Base-by-base conservation (phyloP, 2,797 vertebrate genomes). In the Xyrichtys novacula region DNA sequence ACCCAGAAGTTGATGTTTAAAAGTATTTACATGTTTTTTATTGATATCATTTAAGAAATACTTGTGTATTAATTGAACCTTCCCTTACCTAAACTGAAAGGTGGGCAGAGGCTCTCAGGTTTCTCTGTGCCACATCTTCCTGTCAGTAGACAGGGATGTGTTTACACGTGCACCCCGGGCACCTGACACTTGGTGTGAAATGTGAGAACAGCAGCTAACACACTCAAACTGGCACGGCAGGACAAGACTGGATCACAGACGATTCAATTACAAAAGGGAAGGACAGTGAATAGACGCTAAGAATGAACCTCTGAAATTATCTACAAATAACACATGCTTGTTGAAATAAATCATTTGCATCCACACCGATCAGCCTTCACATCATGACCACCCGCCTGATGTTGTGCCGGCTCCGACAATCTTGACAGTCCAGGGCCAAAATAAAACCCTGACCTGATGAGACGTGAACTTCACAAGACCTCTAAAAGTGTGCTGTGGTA, bases 131-230 rank as follows among this genome's bases (percentile, higher is more conserved):
- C 77, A 70, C 59, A 74, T 81, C 71, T 84, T 71, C 69, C 74
- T 61, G 79, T 88, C 86, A 80, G 74, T 22, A 28, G 67, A 56
- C 64, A 42, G 65, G 81, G 42, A 64, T 89, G 84, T 84, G 84
- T 90, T 91, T 87, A 91, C 88, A 86, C 78, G 70, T 76, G 53
- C 72, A 74, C 32, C 38, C 60, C 34, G 67, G 78, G 74, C 72
- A 91, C 78, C 79, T 60, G 88, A 91, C 81, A 90, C 88, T 65
- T 43, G 23, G 69, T 32, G 61, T 85, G 93, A 81, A 92, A 93
- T 58, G 76, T 75, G 80, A 93, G 83, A 86, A 60, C 72, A 43
- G 64, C 39, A 60, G 62, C 54, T 57, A 73, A 52, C 73, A 71
- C 71, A 55, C 64, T 73, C 73, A 57, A 70, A 53, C 40, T 17